Base-by-base conservation (phyloP, 2,113 vertebrate genomes). In the Semicossyphus pulcher region DNA sequence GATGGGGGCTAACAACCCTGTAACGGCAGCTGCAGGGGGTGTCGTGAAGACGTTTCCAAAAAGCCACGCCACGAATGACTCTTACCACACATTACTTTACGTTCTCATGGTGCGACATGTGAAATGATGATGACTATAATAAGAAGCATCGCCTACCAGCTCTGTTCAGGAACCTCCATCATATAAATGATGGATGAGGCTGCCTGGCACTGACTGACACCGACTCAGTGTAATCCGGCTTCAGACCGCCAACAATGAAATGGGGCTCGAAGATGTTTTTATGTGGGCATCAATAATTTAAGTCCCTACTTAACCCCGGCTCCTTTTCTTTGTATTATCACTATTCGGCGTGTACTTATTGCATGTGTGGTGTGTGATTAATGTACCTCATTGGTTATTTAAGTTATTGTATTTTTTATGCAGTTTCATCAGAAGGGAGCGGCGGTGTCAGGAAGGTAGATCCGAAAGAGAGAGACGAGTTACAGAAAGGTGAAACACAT, bases 321-420 rank as follows among this genome's bases (percentile, higher is more conserved):
- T 87, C 62, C 34, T 86, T 87, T 76, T 67, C 51, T 87, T 87
- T 89, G 89, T 90, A 87, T 90, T 84, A 88, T 88, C 76, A 88
- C 60, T 36, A 76, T 88, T 81, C 65, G 28, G 45, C 68, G 21
- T 86, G 85, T 86, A 45, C 64, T 54, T 69, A 63, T 76, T 72
- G 41, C 4, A 31, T 59, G 65, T 67, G 59, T 66, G 76, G 44
- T 59, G 71, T 63, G 78, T 84, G 86, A 89, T 88, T 89, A 85
- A 77, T 86, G 87, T 87, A 66, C 72, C 80, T 87, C 86, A 88
- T 88, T 84, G 76, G 70, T 89, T 91, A 91, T 89, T 91, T 84
- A 89, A 67, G 62, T 78, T 76, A 61, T 68, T 91, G 56, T 86
- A 87, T 91, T 81, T 89, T 89, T 88, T 2, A 89, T 86, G 79